Conservation (phyloP, 2,797 vertebrate genomes). For the Pipistrellus nathusii region DNA sequence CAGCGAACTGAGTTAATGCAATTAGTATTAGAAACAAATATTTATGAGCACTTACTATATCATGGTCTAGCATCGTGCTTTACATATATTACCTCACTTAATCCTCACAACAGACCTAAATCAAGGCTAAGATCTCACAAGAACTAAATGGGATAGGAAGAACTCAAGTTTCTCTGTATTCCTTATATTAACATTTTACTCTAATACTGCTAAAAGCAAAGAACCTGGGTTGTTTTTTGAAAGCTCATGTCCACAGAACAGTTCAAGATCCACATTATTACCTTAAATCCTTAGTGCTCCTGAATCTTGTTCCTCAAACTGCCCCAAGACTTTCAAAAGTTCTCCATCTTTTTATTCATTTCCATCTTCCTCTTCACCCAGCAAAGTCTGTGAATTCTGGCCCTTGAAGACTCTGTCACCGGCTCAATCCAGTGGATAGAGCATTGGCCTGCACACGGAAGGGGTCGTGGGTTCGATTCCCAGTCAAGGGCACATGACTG, state of each 20-base stretch:
- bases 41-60: neutral
- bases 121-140: neutral
- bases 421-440: no score
- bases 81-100: neutral
- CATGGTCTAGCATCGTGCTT: neutral
- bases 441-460: no score
- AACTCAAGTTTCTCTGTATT: neutral
- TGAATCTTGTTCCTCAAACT: neutral
- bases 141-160: neutral
- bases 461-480: no score
- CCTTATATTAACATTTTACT: neutral
- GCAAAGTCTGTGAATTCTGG: neutral
- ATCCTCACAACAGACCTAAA: conserved; percentile 25
- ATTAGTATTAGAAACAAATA: conserved; percentile 10
- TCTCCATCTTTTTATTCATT: neutral
- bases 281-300: neutral
- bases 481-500: no score
- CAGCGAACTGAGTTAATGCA: neutral
- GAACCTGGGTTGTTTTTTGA: neutral
- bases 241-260: neutral
- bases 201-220: conserved; percentile 34
- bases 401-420: neutral
- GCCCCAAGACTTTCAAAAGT: neutral
- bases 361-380: neutral
- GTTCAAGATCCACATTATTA: neutral